Evolutionary conservation across 2,888 invertebrate genomes (phyloP).

Genomic region (Gandaritis pyraliata): DNA sequence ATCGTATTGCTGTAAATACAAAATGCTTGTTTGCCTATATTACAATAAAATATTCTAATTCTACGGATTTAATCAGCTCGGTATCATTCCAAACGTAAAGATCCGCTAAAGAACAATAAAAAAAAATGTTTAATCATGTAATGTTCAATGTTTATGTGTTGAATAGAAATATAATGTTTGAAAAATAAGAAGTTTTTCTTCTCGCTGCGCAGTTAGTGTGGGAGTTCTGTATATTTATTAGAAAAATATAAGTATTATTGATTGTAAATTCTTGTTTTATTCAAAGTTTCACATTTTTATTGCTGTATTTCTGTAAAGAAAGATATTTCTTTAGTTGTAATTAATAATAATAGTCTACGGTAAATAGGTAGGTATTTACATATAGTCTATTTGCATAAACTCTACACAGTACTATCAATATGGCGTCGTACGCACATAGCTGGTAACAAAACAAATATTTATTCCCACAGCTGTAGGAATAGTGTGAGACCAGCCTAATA

Average conservation of each 20-base stretch:
- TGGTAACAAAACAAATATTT: too few relatives aligned
- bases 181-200: constrained; percentile 66
- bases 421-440: too few relatives aligned
- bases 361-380: not conserved
- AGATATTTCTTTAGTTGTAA: constrained; percentile 11
- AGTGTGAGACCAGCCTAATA: too few relatives aligned
- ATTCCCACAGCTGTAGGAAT: too few relatives aligned
- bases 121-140: constrained; percentile 54
- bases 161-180: constrained; percentile 76
- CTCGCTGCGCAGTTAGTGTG: constrained; percentile 57
- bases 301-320: constrained; percentile 52
- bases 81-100: constrained; percentile 77
- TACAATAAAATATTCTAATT: constrained; percentile 45
- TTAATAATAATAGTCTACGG: too few relatives aligned
- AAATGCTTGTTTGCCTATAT: constrained; percentile 52
- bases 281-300: constrained; percentile 46
- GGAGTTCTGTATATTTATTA: constrained; percentile 74
- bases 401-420: too few relatives aligned
- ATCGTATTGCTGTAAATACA: constrained; percentile 61
- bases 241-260: constrained; percentile 77
- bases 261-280: constrained; percentile 63
- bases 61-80: constrained; percentile 65
- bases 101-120: constrained; percentile 65
- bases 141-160: constrained; percentile 75
- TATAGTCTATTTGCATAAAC: too few relatives aligned